Base-by-base conservation (phyloP, 2,113 vertebrate genomes). In the Oncorhynchus nerka region DNA sequence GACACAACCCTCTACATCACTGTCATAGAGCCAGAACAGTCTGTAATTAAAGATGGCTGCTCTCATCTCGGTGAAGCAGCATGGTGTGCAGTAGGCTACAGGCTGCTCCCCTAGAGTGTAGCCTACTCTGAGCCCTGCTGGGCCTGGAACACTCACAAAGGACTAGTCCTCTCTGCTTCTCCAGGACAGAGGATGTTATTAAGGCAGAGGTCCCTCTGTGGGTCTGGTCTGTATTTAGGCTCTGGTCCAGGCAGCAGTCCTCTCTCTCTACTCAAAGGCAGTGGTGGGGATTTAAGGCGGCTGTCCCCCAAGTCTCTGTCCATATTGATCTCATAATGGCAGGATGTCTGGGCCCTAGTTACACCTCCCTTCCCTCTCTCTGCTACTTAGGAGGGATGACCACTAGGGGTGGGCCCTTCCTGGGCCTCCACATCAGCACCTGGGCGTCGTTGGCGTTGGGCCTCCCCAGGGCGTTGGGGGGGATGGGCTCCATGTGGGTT, bases 401-500 rank as follows among this genome's bases (percentile, higher is more conserved):
- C 0, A 99, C 94, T 49, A 98, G 93, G 0, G 96, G 95, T 13
- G 94, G 92, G 8, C 97, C 97, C 85, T 97, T 92, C 87, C 95
- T 96, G 32, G 97, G 97, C 80, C 97, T 95, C 97, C 97, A 99
- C 97, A 99, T 98, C 87, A 99, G 94, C 82, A 97, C 97, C 89
- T 99, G 97, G 89, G 97, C 97, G 20, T 99, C 97, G 0, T 99
- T 99, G 89, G 97, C 97, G 0, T 99, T 99, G 80, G 97, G 97
- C 81, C 96, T 96, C 87, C 95, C 95, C 89, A 98, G 95, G 85
- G 97, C 96, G 0, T 99, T 98, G 2, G 93, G 92, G 8, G 97
- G 97, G 75, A 99, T 96, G 84, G 96, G 95, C 76, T 99, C 97
- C 97, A 99, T 99, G 82, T 95, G 95, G 87, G 93, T 95, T 85